Base-by-base conservation (phyloP, 2,797 vertebrate genomes). In the Pelobates cultripes region DNA sequence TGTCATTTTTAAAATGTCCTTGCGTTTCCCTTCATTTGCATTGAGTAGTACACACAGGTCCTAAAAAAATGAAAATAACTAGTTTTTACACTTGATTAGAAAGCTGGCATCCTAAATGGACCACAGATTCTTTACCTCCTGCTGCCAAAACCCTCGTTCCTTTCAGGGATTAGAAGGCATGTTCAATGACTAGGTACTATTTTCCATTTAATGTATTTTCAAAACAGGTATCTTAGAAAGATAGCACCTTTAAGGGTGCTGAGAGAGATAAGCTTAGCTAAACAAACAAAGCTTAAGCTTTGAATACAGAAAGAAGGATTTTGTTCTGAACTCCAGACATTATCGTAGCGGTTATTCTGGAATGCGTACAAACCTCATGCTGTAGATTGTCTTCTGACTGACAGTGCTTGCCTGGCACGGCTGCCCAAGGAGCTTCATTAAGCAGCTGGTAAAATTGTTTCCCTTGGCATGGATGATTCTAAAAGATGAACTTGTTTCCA, bases 371-470 rank as follows among this genome's bases (percentile, higher is more conserved):
- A 78, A 68, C 69, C 10, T 47, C 81, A 78, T 78, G 70, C 40
- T 17, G 70, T 83, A 83, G 73, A 83, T 73, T 82, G 75, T 82
- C 81, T 83, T 63, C 57, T 74, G 76, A 69, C 81, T 83, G 81
- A 78, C 81, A 83, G 70, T 51, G 76, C 60, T 78, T 74, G 75
- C 76, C 55, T 74, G 81, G 81, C 76, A 83, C 64, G 70, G 17
- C 71, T 70, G 64, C 71, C 81, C 71, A 83, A 83, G 81, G 76
- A 83, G 76, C 55, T 74, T 75, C 81, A 83, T 83, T 83, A 83
- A 78, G 81, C 81, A 83, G 81, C 81, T 83, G 81, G 76, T 83
- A 78, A 83, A 83, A 83, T 83, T 83, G 63, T 76, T 83, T 78
- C 71, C 76, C 81, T 83, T 83, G 81, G 81, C 81, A 83, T 75